Base-by-base conservation (phyloP, 2,888 invertebrate species). In the Campoletis raptor region DNA sequence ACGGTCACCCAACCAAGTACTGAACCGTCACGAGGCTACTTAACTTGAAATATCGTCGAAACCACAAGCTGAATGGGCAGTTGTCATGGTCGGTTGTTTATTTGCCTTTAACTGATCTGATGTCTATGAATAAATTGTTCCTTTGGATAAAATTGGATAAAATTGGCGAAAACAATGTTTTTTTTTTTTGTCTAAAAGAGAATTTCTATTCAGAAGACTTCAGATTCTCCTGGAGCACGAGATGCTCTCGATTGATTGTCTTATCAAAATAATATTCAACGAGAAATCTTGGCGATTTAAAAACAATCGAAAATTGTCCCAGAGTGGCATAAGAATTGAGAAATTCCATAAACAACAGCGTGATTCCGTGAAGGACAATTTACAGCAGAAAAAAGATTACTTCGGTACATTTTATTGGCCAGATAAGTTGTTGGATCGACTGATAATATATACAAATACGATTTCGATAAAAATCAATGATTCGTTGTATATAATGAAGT, bases 391-490 rank as follows among this genome's bases (percentile, higher is more conserved):
- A n/a, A n/a, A n/a, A 72, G 48, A 72, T 52, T 48, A 52, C 12
- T 52, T n/a, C 10, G 52, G 5, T 54, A 12, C 9, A 9, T 36
- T 48, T 52, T 52, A 54, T 72, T 36, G 72, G 36, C 5, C 52
- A 15, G 54, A 72, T 72, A 54, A 36, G 45, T 3, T 12, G 10
- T n/a, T 40, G 0, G 40, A 52, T 21, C 9, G 5, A 36, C 12
- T 9, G 72, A 72, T 72, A 36, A 52, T 36, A 72, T 36, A n/a
- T 52, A 52, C 72, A 36, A 10, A 48, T 52, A 36, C 45, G 21
- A 72, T 18, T 45, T 70, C 15, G 72, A 72, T 72, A 48, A 48
- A 72, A 36, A 72, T 52, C n/a, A 30, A 36, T 48, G 52, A 54
- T 72, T 10, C 8, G 12, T 8, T 52, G 72, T 12, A 54, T 72